Evolutionary conservation across 2,797 vertebrate genomes (phyloP).

Genomic region (Poeciliopsis presidionis): DNA sequence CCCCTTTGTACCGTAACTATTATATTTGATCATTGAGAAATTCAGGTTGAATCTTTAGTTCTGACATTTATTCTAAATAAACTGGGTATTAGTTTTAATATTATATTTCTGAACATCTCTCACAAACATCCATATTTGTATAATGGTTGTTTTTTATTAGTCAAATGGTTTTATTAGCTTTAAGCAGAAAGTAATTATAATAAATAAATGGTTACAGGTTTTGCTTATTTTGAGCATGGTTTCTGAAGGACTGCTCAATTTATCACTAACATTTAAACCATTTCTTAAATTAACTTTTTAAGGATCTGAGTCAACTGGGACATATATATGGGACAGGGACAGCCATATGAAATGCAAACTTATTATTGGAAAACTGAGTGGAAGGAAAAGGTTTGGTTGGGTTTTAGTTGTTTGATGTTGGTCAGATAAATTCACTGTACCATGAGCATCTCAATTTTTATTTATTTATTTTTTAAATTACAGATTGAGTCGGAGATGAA

Average conservation of each 20-base stretch:
- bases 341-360: neutral
- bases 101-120: neutral
- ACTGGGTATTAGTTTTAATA: neutral
- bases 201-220: neutral
- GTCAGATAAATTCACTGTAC: neutral
- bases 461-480: neutral
- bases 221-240: neutral
- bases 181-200: neutral
- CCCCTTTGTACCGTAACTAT: neutral
- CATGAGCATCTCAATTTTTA: neutral
- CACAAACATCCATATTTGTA: neutral
- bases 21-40: neutral
- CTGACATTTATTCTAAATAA: neutral
- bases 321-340: neutral
- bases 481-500: conserved; percentile 95
- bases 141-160: too few species aligned
- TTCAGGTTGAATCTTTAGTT: neutral
- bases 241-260: neutral
- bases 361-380: neutral
- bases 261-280: neutral
- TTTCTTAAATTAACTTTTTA: neutral
- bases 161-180: too few species aligned
- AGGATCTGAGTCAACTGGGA: neutral
- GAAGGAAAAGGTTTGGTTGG: neutral
- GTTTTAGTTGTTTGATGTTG: neutral